A percentile compares a stretch with the other conserved stretches of the same genome.
These are phyloP conservation scores for Psammodynastes pulverulentus DNA, from an alignment of 2,113 vertebrate genomes.

Conservation along the genomic window DNA sequence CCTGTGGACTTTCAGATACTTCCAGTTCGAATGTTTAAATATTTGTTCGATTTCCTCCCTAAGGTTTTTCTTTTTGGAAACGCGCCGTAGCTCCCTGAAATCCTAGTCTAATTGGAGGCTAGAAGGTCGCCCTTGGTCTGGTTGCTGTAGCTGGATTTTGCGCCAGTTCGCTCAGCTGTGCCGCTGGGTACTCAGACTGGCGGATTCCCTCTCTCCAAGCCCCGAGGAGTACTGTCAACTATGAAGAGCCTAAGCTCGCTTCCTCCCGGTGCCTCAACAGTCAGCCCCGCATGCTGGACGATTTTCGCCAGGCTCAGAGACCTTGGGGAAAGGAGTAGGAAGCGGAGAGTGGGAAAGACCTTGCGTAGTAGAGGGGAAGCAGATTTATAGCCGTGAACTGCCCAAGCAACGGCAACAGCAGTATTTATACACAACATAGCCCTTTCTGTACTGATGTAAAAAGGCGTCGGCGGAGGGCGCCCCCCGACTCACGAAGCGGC, in stretches of 20 bases:
- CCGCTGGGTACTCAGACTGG: background rate
- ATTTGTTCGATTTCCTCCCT: background rate
- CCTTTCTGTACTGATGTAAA: background rate
- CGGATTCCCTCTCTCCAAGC: background rate
- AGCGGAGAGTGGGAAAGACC: background rate
- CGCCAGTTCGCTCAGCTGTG: background rate
- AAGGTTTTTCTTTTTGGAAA: background rate
- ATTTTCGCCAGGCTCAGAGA: conserved; percentile 29
- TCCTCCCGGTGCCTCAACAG: conserved; percentile 29
- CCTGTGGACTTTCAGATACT: background rate
- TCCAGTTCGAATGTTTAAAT: background rate
- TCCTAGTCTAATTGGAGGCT: background rate
- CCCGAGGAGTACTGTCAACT: background rate
- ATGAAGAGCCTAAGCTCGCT: background rate
- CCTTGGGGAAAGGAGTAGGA: background rate
- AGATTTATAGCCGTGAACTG: background rate
- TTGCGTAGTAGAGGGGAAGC: conserved; percentile 30
- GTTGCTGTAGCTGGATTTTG: background rate
- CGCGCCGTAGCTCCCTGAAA: background rate
- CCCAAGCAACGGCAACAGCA: background rate
- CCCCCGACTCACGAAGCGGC: background rate
- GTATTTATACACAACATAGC: background rate
- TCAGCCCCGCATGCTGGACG: conserved; percentile 34
- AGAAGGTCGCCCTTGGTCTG: background rate
- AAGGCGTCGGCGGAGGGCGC: background rate